Evolutionary conservation across 2,888 invertebrate genomes (phyloP).

Genomic region (Meteorus cinctellus): DNA sequence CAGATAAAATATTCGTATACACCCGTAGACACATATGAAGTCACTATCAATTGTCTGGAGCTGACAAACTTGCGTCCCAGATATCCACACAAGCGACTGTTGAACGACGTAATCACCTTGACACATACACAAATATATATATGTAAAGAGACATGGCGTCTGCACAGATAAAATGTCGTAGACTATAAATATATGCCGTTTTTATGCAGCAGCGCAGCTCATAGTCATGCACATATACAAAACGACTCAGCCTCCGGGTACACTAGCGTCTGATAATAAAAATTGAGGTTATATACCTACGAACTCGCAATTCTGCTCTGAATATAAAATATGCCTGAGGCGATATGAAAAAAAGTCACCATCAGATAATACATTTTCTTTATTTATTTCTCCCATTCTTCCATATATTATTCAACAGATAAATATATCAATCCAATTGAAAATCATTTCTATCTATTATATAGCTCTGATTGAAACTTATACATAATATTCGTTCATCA

Average conservation of each 20-base stretch:
- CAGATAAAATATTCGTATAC: conserved; percentile 11
- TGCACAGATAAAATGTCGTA: conserved; percentile 26
- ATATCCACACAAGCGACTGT: conserved; percentile 52
- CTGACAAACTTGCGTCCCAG: conserved; percentile 52
- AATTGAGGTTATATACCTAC: conserved; percentile 50
- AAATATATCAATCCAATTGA: too few relatives aligned
- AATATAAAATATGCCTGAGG: conserved; percentile 43
- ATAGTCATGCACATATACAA: conserved; percentile 49
- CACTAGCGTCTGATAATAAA: conserved; percentile 51
- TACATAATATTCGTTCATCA: too few relatives aligned
- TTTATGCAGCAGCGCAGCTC: conserved; percentile 38
- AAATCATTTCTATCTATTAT: too few relatives aligned
- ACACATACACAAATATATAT: conserved; percentile 47
- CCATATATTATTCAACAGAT: background rate
- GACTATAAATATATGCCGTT: conserved; percentile 29
- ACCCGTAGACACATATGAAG: background rate
- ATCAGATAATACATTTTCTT: background rate
- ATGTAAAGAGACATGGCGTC: conserved; percentile 36
- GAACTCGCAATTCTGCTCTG: conserved; percentile 41
- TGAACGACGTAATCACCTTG: conserved; percentile 53
- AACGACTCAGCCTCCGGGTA: conserved; percentile 49
- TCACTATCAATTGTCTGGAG: conserved; percentile 40
- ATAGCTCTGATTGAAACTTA: too few relatives aligned
- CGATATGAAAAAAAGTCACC: conserved; percentile 14
- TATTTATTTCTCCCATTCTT: background rate